Evolutionary conservation across 1,140 invertebrate genomes (phyloP).

Genomic region (Centruroides sculpturatus): DNA sequence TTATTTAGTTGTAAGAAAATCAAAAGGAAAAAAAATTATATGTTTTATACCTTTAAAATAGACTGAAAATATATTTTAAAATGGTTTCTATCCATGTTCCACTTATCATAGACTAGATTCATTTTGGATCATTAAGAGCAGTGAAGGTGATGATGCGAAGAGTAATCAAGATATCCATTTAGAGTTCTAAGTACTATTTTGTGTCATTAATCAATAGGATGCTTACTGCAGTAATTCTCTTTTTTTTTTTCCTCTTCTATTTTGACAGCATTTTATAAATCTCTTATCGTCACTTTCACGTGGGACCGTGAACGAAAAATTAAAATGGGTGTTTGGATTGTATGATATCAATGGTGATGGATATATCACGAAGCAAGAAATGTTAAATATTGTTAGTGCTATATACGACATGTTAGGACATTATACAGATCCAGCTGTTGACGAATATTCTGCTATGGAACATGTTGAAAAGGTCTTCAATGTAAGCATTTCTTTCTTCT

Average conservation of each 20-base stretch:
- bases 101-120: too few species aligned
- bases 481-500: slow-evolving; percentile 38
- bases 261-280: slow-evolving; percentile 17
- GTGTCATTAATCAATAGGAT: too few species aligned
- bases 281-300: slow-evolving; percentile 18
- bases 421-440: slow-evolving; percentile 57
- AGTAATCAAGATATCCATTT: too few species aligned
- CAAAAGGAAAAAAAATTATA: too few species aligned
- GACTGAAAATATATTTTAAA: too few species aligned
- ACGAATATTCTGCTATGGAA: slow-evolving; percentile 59
- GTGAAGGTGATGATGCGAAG: too few species aligned
- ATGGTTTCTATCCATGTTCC: too few species aligned
- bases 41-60: too few species aligned
- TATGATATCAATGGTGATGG: slow-evolving; percentile 82
- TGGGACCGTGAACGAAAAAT: slow-evolving; percentile 48
- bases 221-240: too few species aligned
- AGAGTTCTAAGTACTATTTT: too few species aligned
- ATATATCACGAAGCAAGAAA: slow-evolving; percentile 66
- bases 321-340: slow-evolving; percentile 84
- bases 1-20: too few species aligned
- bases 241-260: not conserved
- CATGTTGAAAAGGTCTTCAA: slow-evolving; percentile 81
- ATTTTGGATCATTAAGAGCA: too few species aligned
- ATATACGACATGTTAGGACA: slow-evolving; percentile 85
- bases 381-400: slow-evolving; percentile 70